Evolutionary conservation across 2,888 invertebrate genomes (phyloP).

Genomic region (Dioctria linearis): DNA sequence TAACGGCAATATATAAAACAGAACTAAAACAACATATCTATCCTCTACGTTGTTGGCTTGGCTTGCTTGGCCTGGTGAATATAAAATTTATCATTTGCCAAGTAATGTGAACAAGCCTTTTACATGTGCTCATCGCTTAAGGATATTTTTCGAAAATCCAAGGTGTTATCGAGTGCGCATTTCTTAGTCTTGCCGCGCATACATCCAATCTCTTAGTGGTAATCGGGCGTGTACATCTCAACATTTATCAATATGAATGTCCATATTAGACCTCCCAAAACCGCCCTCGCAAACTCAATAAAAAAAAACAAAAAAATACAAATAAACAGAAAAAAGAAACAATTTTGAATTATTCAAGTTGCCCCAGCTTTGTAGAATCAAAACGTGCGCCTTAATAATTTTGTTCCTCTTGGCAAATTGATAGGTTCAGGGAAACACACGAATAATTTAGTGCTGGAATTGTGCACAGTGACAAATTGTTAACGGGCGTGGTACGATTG

Average conservation of each 20-base stretch:
- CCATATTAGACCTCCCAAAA: conserved; percentile 59
- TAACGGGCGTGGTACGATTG: background rate
- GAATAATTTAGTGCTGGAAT: conserved; percentile 36
- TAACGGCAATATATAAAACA: background rate
- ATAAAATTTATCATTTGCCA: conserved; percentile 54
- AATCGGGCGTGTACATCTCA: conserved; percentile 59
- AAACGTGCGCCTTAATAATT: conserved; percentile 49
- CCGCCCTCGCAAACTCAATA: conserved; percentile 57
- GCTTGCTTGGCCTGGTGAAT: conserved; percentile 1
- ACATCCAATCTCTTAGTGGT: conserved; percentile 12
- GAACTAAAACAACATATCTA: background rate
- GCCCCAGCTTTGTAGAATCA: conserved; percentile 13
- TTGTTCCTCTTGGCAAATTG: conserved; percentile 45
- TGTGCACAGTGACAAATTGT: conserved; percentile 40
- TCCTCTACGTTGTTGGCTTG: conserved; percentile 7
- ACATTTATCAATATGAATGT: conserved; percentile 61
- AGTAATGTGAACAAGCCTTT: conserved; percentile 55
- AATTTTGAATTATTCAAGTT: conserved; percentile 22
- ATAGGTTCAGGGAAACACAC: conserved; percentile 37
- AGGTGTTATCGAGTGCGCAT: conserved; percentile 42
- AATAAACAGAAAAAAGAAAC: background rate
- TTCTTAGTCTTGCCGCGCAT: background rate
- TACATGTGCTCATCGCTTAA: conserved; percentile 53
- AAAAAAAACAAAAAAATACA: conserved; percentile 21
- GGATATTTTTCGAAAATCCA: conserved; percentile 52